Conservation (phyloP, 2,888 invertebrate genomes). For the Agrochola lota region DNA sequence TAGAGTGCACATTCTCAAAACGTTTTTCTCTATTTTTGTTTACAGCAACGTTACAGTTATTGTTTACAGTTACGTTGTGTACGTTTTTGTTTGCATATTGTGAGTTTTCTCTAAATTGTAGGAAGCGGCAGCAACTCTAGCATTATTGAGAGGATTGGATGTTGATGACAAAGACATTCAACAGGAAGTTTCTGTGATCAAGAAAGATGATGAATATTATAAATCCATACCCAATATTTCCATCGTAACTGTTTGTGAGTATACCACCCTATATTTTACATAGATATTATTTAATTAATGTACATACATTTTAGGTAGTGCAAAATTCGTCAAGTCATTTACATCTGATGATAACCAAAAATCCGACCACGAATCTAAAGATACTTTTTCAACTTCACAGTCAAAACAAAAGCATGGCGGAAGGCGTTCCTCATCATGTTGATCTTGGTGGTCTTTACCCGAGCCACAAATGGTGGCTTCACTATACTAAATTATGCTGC, state of each 20-base stretch:
- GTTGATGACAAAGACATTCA: conserved; percentile 73
- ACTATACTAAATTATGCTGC: conserved; percentile 73
- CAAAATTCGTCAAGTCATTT: not conserved
- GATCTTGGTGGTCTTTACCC: conserved; percentile 59
- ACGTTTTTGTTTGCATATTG: too few species aligned
- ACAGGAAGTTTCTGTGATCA: conserved; percentile 74
- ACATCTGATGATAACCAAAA: not conserved
- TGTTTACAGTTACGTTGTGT: too few species aligned
- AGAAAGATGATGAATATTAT: conserved; percentile 74
- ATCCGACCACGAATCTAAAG: not conserved
- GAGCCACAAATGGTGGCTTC: conserved; percentile 71
- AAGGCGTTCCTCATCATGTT: conserved; percentile 68
- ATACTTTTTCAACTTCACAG: conserved; percentile 63
- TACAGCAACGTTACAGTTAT: too few species aligned
- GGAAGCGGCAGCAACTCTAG: conserved; percentile 75
- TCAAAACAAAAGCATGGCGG: conserved; percentile 74
- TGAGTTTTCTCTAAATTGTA: conserved; percentile 62
- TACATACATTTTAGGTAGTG: not conserved
- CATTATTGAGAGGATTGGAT: conserved; percentile 76
- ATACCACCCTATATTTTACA: not conserved
- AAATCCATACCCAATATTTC: conserved; percentile 77
- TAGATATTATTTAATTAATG: not conserved
- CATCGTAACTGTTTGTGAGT: conserved; percentile 77
- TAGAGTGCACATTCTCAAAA: not conserved
- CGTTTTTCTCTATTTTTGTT: conserved; percentile 22